These are phyloP conservation scores for Drosophila suzukii DNA, from an alignment of 1,140 invertebrate genomes.

Conservation along the genomic window DNA sequence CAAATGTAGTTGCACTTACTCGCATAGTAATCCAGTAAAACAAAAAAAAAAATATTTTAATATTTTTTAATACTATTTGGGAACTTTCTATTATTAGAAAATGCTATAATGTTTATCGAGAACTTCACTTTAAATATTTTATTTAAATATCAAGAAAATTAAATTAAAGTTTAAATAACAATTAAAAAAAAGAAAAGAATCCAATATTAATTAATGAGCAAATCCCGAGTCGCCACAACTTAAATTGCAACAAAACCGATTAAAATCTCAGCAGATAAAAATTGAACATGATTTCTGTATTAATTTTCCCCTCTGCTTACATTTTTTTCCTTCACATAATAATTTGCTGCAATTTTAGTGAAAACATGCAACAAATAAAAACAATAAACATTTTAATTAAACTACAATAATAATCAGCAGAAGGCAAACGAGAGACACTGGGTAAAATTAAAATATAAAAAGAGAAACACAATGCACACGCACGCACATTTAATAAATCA, in stretches of 20 bases:
- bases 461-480: background rate
- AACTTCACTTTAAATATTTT: too few relatives aligned
- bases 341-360: constrained; percentile 40
- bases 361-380: constrained; percentile 56
- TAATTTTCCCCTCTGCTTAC: constrained; percentile 23
- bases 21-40: too few relatives aligned
- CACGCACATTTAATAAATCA: constrained; percentile 61
- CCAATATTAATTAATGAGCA: background rate
- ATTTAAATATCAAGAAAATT: background rate
- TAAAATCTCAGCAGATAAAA: constrained; percentile 36
- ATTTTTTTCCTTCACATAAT: constrained; percentile 11
- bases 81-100: too few relatives aligned
- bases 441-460: constrained; percentile 17
- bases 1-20: background rate
- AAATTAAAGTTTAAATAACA: background rate
- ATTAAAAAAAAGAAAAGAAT: background rate
- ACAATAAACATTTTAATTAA: constrained; percentile 78
- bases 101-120: too few relatives aligned
- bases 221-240: background rate
- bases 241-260: constrained; percentile 1
- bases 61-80: too few relatives aligned
- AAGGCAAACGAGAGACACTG: background rate
- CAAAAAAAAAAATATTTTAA: too few relatives aligned
- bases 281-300: constrained; percentile 34
- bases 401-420: constrained; percentile 60